Evolutionary conservation across 2,113 vertebrate genomes (phyloP), one percentile per base, ranked within the genome.

Genomic region (Paralichthys olivaceus): DNA sequence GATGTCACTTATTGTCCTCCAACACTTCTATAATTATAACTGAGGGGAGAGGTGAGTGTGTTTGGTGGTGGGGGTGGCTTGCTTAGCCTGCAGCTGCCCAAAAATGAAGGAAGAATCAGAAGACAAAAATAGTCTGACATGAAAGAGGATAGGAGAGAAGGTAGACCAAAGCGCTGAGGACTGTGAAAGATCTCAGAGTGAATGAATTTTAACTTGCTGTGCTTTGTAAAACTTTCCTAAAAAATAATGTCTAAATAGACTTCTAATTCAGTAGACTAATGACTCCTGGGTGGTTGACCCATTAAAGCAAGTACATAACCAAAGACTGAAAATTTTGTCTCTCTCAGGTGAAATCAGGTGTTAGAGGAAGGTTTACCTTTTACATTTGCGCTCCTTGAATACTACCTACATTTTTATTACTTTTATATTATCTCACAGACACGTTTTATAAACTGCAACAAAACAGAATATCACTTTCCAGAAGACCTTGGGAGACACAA

Each of bases 31-130:
- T 87, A 89, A 83, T 87, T 86, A 85, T 81, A 76, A 71, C 80
- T 25, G 32, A 29, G 55, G 77, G 65, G 26, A 32, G 72, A 57
- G 54, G 68, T 82, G 75, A 2, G 23, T 40, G 53, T 60, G 13
- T 60, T 19, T 47, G 56, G 74, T 26, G 63, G 67, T 49, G 9
- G 66, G 61, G 26, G 37, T 60, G 22, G 67, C 65, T 26, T 80
- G 58, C 20, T 53, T 22, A 2, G 81, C 77, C 69, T 84, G 84
- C 88, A 92, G 90, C 90, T 90, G 86, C 81, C 87, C 72, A 87
- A 90, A 90, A 90, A 88, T 84, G 80, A 89, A 89, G 86, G 85
- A 88, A 91, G 89, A 89, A 87, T 88, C 79, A 77, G 71, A 75
- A 72, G 80, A 84, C 89, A 57, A 82, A 90, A 91, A 91, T 90